Evolutionary conservation across 2,888 invertebrate genomes (phyloP), one percentile per base, ranked within the genome.

Genomic region (Hirtodrosophila confusa): DNA sequence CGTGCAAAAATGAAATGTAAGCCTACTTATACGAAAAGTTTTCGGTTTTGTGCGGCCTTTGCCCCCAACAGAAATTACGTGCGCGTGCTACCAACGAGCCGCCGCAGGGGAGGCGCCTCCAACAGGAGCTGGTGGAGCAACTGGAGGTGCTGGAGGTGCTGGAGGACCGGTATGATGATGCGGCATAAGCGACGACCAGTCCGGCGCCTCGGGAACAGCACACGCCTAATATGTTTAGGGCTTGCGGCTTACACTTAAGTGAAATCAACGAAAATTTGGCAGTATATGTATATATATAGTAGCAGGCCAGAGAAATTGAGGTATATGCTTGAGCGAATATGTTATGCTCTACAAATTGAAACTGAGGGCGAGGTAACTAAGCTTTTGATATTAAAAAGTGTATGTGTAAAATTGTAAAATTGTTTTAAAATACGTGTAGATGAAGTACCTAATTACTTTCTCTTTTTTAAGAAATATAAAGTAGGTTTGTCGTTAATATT

Each of bases 1-100:
- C 87, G 84, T 85, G 85, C 80, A 69, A 72, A 75, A 84, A 86
- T 79, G 79, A 79, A 80, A 75, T 78, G 86, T 83, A 86, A 84
- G 82, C 82, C 82, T 70, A 31, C 31, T 31, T 31, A 76, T 67
- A 69, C 62, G 41, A 57, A 63, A 70, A 68, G 50, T 65, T 73
- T 70, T 64, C 27, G 17, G 33, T 39, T 23, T 23, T 43, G 27
- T 41, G 9, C 35, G 24, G 43, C 37, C 44, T 33, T 11, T 12
- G 24, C 31, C 35, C 10, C 31, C 35, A 70, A 51, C 61, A 63
- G 44, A 39, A 65, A 71, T 72, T 85, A 82, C 80, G 86, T 82
- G 82, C 56, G 57, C 76, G 50, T 73, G 73, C 47, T 84, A 70
- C 62, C 69, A 75, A 69, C 43, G 67, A 72, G 40, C 8, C 60